Conservation (phyloP, 2,888 invertebrate species). For the Rhabditoides inermis region DNA sequence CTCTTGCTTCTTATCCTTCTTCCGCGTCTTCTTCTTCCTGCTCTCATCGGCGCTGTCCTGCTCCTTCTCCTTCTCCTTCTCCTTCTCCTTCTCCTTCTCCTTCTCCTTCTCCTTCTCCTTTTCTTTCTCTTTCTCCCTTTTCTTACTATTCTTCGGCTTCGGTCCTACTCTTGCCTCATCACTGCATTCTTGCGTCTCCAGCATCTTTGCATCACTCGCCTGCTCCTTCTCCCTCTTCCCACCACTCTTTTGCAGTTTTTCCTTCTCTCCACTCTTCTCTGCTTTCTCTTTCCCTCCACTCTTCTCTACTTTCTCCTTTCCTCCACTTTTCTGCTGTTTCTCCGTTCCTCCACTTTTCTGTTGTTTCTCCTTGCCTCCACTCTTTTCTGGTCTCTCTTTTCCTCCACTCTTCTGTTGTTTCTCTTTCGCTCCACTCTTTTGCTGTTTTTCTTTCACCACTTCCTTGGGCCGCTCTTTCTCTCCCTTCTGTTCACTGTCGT, state of each 20-base stretch:
- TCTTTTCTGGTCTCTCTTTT: neutral
- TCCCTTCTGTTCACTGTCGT: neutral
- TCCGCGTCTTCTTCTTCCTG: neutral
- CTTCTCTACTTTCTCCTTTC: neutral
- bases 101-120: neutral
- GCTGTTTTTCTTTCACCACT: neutral
- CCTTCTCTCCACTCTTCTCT: neutral
- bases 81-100: neutral
- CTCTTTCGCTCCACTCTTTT: neutral
- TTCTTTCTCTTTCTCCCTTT: neutral
- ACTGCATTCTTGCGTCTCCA: neutral
- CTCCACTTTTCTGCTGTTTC: neutral
- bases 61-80: neutral
- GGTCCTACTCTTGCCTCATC: neutral
- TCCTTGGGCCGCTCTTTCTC: conserved; percentile 1
- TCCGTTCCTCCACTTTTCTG: neutral
- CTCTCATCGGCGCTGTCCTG: neutral
- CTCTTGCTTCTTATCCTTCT: neutral
- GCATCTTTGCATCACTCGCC: neutral
- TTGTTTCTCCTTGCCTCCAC: neutral
- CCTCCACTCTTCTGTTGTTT: neutral
- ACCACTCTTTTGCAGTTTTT: neutral
- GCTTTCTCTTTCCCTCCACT: neutral
- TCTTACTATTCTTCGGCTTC: neutral
- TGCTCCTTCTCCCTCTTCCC: neutral